Evolutionary conservation across 2,113 vertebrate species (phyloP), one percentile per base, ranked within the genome.

Genomic region (Blennius ocellaris): DNA sequence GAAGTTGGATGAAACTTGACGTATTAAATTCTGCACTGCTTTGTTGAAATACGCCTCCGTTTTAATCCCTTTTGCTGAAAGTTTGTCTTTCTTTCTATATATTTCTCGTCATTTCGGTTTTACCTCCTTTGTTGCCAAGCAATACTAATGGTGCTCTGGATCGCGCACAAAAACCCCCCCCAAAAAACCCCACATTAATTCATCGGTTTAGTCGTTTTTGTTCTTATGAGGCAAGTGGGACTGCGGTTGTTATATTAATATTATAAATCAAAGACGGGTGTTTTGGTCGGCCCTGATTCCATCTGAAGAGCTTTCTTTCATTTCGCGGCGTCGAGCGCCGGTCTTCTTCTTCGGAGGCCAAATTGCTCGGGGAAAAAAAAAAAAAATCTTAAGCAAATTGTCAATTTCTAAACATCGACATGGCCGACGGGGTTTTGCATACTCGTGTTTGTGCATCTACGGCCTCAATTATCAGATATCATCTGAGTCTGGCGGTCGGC

Each of bases 251-350:
- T 75, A 47, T 56, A 77, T 64, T 65, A 50, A 48, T 70, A 36
- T 55, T 67, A 54, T 67, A 38, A 70, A 61, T 84, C 68, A 50
- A 9, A 7, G 37, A 3, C 48, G 62, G 64, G 10, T 6, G 37
- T 52, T 66, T 44, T 11, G 49, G 38, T 43, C 11, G 54, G 55
- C 6, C 16, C 11, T 0, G 55, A 65, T 55, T 57, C n/a, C 47
- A 44, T 68, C 58, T 76, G n/a, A 65, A 57, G 60, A 57, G 7
- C 40, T 30, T 41, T 30, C 15, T 2, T 52, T 12, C 56, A 17
- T 56, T 14, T 45, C 61, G 70, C 17, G 69, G 15, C 36, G 2
- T 30, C 1, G 11, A 62, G 6, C 48, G 11, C 4, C 17, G 14
- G n/a, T n/a, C n/a, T n/a, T 8, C 5, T 1, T 7, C 8, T 69